phyloP scores from a whole-genome alignment of 2,888 invertebrate genomes.

The Pimpla rufipes region DNA sequence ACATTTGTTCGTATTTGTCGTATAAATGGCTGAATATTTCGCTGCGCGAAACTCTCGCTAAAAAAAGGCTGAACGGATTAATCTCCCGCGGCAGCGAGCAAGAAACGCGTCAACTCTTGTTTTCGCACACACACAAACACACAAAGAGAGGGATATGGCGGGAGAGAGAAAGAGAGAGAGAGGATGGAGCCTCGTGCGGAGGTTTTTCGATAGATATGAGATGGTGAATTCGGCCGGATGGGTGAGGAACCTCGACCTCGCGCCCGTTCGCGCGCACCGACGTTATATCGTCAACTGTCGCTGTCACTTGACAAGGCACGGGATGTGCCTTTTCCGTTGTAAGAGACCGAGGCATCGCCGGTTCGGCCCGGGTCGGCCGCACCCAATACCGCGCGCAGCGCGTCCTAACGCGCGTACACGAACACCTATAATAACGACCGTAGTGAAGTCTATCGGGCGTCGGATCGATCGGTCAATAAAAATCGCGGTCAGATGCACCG shows the following conservation, averaged over 20 bases:
- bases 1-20: not conserved
- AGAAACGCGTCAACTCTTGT: conserved; percentile 15
- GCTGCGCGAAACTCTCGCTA: not conserved
- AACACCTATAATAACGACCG: conserved; percentile 35
- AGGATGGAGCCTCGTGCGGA: conserved; percentile 18
- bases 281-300: conserved; percentile 74
- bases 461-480: no score
- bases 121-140: conserved; percentile 14
- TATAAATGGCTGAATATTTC: not conserved
- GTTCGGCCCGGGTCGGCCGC: conserved; percentile 70
- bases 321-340: conserved; percentile 76
- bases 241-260: conserved; percentile 81
- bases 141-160: no score
- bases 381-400: conserved; percentile 66
- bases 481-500: no score
- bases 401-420: conserved; percentile 13
- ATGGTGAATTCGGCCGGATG: conserved; percentile 76
- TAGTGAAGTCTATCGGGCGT: no score
- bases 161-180: conserved; percentile 9
- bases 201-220: conserved; percentile 67
- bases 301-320: conserved; percentile 79
- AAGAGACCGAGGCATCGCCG: conserved; percentile 59
- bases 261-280: conserved; percentile 75
- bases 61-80: not conserved
- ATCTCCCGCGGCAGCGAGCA: not conserved